A percentile compares a stretch with the other conserved stretches of the same genome.
phyloP scores from a whole-genome alignment of 2,113 vertebrate genomes.

The Seriola aureovittata region DNA sequence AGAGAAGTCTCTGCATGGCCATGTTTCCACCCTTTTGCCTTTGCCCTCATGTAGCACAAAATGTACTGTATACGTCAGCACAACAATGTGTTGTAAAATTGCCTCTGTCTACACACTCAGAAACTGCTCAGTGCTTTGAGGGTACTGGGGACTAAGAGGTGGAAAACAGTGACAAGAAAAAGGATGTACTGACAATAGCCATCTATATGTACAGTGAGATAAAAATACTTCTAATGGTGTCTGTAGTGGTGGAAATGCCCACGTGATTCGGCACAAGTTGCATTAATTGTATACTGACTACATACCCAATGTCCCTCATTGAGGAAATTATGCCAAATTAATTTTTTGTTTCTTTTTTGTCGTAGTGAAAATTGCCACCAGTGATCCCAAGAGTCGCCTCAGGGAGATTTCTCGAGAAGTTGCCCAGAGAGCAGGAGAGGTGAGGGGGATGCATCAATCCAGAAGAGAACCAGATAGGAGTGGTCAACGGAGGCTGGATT shows the following conservation, averaged over 20 bases:
- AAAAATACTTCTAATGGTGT: slow-evolving; percentile 33
- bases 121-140: slow-evolving; percentile 49
- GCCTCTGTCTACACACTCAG: slow-evolving; percentile 27
- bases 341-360: neutral
- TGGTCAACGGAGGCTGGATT: slow-evolving; percentile 83
- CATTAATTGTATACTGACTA: neutral
- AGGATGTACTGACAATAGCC: slow-evolving; percentile 29
- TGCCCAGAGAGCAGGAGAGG: slow-evolving; percentile 88
- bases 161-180: slow-evolving; percentile 24
- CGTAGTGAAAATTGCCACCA: slow-evolving; percentile 85
- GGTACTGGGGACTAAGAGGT: slow-evolving; percentile 21
- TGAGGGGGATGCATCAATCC: slow-evolving; percentile 84
- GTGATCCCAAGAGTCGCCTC: slow-evolving; percentile 86
- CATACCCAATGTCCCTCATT: neutral
- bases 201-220: slow-evolving; percentile 14
- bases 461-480: slow-evolving; percentile 87
- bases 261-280: slow-evolving; percentile 12
- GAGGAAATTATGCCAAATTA: neutral
- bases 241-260: slow-evolving; percentile 26
- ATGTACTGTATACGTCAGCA: slow-evolving; percentile 26
- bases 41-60: slow-evolving; percentile 43
- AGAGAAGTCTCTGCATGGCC: slow-evolving; percentile 10
- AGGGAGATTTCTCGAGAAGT: slow-evolving; percentile 91
- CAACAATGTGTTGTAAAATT: slow-evolving; percentile 36
- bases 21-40: slow-evolving; percentile 39